Evolutionary conservation across 2,888 invertebrate genomes (phyloP).

Genomic region (Drosophila eohydei): DNA sequence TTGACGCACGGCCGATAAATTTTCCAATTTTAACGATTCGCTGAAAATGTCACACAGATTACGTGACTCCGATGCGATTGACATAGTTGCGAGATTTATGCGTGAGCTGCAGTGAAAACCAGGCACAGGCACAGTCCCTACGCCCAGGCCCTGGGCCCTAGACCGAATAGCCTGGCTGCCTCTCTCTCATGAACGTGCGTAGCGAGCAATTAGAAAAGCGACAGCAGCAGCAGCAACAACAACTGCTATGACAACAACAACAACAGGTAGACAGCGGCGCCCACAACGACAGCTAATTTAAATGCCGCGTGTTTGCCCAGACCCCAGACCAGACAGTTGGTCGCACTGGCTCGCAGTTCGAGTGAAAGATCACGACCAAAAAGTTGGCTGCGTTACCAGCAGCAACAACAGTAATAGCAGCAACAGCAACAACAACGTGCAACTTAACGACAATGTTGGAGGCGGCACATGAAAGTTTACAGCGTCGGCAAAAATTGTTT

Average conservation of each 20-base stretch:
- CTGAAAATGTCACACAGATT: constrained; percentile 82
- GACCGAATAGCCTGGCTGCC: constrained; percentile 17
- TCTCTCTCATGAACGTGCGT: constrained; percentile 59
- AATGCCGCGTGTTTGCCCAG: constrained; percentile 67
- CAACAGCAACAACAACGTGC: constrained; percentile 29
- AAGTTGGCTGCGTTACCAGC: constrained; percentile 62
- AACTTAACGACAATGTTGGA: constrained; percentile 54
- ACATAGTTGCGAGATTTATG: constrained; percentile 81
- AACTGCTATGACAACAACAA: constrained; percentile 19
- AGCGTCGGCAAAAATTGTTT: constrained; percentile 71
- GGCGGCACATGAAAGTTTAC: constrained; percentile 79
- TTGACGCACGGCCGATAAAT: constrained; percentile 64
- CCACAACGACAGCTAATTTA: constrained; percentile 75
- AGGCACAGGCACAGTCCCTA: constrained; percentile 7
- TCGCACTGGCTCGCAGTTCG: constrained; percentile 46
- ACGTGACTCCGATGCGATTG: constrained; percentile 80
- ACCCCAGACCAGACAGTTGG: constrained; percentile 53
- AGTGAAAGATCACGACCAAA: constrained; percentile 81
- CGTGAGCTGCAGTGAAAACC: constrained; percentile 60
- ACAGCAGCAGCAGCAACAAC: constrained; percentile 29
- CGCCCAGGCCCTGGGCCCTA: constrained; percentile 18
- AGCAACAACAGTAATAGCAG: constrained; percentile 17
- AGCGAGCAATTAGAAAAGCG: constrained; percentile 72
- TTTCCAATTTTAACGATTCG: constrained; percentile 79
- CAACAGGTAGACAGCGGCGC: constrained; percentile 58